These are phyloP conservation scores for Cremastinae sp. DNA, from an alignment of 2,888 invertebrate genomes.

Conservation along the genomic window DNA sequence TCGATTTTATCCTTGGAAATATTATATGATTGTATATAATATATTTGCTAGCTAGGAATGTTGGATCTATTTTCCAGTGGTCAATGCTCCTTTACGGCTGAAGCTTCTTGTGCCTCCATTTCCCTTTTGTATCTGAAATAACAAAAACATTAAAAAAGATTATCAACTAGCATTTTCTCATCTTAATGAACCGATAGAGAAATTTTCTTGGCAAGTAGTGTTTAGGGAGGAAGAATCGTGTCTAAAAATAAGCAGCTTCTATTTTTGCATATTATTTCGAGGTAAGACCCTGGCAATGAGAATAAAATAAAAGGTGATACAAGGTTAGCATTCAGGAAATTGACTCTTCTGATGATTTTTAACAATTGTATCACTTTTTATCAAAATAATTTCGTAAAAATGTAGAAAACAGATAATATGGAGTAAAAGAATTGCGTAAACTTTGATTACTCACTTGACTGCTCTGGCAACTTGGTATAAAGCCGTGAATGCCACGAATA, in stretches of 20 bases:
- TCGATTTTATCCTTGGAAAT: constrained; percentile 17
- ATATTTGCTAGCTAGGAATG: constrained; percentile 67
- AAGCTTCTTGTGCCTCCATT: constrained; percentile 63
- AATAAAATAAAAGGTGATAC: background rate
- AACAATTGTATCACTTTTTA: too few species aligned
- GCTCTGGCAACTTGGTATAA: constrained; percentile 91
- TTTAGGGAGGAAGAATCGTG: background rate
- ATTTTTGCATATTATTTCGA: background rate
- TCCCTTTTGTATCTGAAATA: constrained; percentile 73
- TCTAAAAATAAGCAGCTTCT: constrained; percentile 39
- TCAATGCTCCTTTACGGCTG: constrained; percentile 63
- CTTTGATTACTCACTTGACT: constrained; percentile 77
- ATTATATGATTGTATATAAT: constrained; percentile 25
- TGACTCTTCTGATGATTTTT: too few species aligned
- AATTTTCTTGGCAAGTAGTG: background rate
- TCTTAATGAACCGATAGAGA: background rate
- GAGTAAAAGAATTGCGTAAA: background rate
- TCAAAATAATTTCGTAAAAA: background rate
- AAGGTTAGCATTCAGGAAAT: too few species aligned
- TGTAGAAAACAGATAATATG: background rate
- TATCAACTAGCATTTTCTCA: too few species aligned
- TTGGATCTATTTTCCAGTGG: constrained; percentile 48
- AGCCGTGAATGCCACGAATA: constrained; percentile 96
- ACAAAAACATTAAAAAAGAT: background rate
- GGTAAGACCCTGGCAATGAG: background rate